Evolutionary conservation across 2,113 vertebrate genomes (phyloP).

Genomic region (Podiceps cristatus): DNA sequence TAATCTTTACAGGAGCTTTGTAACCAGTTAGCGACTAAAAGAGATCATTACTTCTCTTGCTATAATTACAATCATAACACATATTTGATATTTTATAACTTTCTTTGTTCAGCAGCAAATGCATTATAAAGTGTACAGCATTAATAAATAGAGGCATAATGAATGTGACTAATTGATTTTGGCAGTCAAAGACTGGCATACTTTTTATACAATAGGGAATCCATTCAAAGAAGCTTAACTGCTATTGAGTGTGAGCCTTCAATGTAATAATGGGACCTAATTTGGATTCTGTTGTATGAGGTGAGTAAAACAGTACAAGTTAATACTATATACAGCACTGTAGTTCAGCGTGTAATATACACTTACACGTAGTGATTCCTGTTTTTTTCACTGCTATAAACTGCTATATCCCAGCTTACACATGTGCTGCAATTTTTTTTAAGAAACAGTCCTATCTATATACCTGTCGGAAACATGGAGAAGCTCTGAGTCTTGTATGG

Average conservation of each 20-base stretch:
- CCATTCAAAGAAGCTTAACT: conserved; percentile 83
- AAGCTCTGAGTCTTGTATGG: neutral
- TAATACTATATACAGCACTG: conserved; percentile 51
- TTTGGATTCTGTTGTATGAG: conserved; percentile 76
- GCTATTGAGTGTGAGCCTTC: conserved; percentile 80
- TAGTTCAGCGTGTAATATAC: conserved; percentile 29
- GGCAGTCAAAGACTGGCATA: conserved; percentile 84
- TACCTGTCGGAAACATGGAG: neutral
- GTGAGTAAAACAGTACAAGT: conserved; percentile 73
- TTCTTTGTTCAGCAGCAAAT: conserved; percentile 79
- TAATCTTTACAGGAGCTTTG: conserved; percentile 75
- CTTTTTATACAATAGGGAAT: conserved; percentile 84
- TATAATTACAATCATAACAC: conserved; percentile 77
- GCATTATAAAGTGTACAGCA: conserved; percentile 78
- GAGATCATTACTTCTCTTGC: conserved; percentile 74
- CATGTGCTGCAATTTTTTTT: neutral
- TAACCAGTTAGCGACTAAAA: conserved; percentile 74
- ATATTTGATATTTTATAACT: conserved; percentile 80
- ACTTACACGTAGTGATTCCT: neutral
- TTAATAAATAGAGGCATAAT: conserved; percentile 88
- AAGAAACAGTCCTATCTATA: neutral
- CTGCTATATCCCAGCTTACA: neutral
- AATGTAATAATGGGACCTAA: conserved; percentile 79
- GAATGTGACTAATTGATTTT: conserved; percentile 88
- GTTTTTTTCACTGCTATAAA: neutral